Evolutionary conservation across 1,140 invertebrate species (phyloP).

Genomic region (Coptotermes formosanus): DNA sequence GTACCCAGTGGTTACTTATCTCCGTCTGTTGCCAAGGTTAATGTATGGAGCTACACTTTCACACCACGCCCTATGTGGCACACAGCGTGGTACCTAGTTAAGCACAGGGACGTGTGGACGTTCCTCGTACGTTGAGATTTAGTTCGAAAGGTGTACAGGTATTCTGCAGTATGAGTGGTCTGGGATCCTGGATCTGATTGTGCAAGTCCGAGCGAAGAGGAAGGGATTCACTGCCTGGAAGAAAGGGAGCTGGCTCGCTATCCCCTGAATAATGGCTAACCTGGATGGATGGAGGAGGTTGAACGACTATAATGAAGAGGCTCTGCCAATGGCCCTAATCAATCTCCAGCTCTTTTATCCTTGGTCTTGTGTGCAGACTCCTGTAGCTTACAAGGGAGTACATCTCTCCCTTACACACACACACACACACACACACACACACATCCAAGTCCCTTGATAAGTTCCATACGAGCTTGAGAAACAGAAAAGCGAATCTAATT

Average conservation of each 20-base stretch:
- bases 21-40: too few species aligned
- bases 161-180: slow-evolving; percentile 1
- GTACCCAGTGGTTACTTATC: too few species aligned
- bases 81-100: too few species aligned
- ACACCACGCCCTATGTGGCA: too few species aligned
- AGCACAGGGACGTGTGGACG: too few species aligned
- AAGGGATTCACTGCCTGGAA: neutral
- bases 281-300: neutral
- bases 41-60: too few species aligned
- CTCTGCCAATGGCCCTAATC: slow-evolving; percentile 1
- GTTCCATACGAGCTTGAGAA: neutral
- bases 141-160: neutral
- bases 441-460: neutral
- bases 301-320: slow-evolving; percentile 7
- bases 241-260: neutral
- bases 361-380: neutral
- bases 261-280: slow-evolving; percentile 14
- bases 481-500: neutral
- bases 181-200: neutral
- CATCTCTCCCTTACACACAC: neutral
- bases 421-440: neutral
- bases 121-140: too few species aligned
- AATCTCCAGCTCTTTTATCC: slow-evolving; percentile 5
- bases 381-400: neutral
- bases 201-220: slow-evolving; percentile 11